Evolutionary conservation across 64 coral and sea anemone genomes (phyloP), one percentile per base, ranked within the genome.

Genomic region (Stichodactyla mertensii): DNA sequence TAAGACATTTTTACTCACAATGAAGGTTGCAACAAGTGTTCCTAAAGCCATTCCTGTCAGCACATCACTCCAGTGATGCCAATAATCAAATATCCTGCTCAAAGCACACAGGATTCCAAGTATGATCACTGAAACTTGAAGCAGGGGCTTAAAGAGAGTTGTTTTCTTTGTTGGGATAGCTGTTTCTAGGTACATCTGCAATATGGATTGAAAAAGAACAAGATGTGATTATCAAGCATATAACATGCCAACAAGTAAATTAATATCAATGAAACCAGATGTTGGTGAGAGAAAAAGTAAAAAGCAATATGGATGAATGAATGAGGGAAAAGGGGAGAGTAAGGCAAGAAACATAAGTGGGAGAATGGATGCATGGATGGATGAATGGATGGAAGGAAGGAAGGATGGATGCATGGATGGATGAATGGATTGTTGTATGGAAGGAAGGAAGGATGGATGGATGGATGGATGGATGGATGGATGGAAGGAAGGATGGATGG

Each of bases 1-100:
- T 45, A 45, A 69, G 64, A 1, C 59, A 61, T 69, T 23, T 8
- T 69, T 66, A 74, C 94, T 93, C 67, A 93, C 91, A 55, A 96
- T 86, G 82, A 90, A 96, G 53, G 91, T 81, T 52, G 94, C 94
- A 24, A 96, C 91, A 53, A 93, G 81, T 7, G 94, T 93, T 7
- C 94, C 94, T 51, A 96, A 79, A 4, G 55, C 71, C 94, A 93
- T 11, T 13, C 94, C 94, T 7, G 88, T 83, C 58, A 96, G 55
- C 1, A 96, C 94, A 71, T 96, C 94, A 18, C 94, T 82, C 94
- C 91, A 93, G 22, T 96, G 94, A 77, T 96, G 94, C 82, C 94
- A 90, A 69, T 97, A 97, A 77, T 97, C 94, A 83, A 90, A 97
- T 67, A 97, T 89, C 4, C 94, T 83, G 18, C 91, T 93, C 85